phyloP scores from a whole-genome alignment of 2,888 invertebrate genomes.

The Drosophila fungiperda region DNA sequence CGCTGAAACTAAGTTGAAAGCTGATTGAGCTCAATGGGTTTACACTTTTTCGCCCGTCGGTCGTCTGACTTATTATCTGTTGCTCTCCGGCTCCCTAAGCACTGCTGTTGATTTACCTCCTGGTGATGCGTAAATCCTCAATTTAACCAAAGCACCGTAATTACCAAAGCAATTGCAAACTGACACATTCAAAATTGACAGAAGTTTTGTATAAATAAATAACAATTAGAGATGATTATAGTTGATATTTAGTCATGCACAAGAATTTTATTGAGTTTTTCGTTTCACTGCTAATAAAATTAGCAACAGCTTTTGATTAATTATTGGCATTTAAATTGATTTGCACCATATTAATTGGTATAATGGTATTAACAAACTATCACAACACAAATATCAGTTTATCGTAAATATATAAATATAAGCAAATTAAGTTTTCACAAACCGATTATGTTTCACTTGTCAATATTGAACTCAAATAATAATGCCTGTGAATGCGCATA shows the following conservation, averaged over 20 bases:
- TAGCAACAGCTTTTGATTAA: background rate
- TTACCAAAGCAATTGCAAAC: conserved; percentile 5
- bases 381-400: background rate
- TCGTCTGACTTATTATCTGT: conserved; percentile 49
- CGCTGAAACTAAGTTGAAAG: conserved; percentile 41
- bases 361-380: background rate
- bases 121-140: conserved; percentile 7
- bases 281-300: background rate
- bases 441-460: background rate
- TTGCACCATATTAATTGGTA: background rate
- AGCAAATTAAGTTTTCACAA: background rate
- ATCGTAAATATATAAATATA: background rate
- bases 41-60: conserved; percentile 10
- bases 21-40: conserved; percentile 54
- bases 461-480: background rate
- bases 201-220: background rate
- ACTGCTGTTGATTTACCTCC: conserved; percentile 1
- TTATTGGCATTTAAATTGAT: too few relatives aligned
- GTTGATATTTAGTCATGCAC: background rate
- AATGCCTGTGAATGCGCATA: background rate
- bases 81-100: conserved; percentile 21
- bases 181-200: background rate
- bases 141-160: background rate
- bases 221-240: background rate
- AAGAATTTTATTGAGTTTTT: background rate